Evolutionary conservation across 1,140 invertebrate species (phyloP).

Genomic region (Aphis gossypii): DNA sequence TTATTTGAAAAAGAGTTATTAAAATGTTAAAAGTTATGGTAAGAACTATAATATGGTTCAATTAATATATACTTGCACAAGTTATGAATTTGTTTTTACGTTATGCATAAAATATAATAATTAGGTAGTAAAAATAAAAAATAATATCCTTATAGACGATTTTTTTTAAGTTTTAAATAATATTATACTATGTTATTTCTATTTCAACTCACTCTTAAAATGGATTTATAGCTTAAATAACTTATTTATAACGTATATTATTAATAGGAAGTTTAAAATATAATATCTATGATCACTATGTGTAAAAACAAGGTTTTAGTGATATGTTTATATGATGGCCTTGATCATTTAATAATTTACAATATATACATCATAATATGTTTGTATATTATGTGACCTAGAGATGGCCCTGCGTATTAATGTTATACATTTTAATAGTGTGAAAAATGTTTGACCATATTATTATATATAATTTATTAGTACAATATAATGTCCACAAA

Average conservation of each 20-base stretch:
- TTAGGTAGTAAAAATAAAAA: background rate
- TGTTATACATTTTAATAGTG: background rate
- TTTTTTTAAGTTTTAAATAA: background rate
- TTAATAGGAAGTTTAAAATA: conserved; percentile 39
- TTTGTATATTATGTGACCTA: conserved; percentile 34
- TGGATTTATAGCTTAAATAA: background rate
- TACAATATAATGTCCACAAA: background rate
- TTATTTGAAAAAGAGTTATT: background rate
- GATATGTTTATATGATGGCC: background rate
- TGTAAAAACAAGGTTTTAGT: conserved; percentile 28
- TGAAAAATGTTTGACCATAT: background rate
- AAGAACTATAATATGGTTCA: background rate
- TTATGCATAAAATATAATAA: background rate
- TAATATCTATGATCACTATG: background rate
- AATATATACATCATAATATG: background rate
- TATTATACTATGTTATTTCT: background rate
- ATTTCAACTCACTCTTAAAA: background rate
- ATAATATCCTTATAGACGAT: background rate
- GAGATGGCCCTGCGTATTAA: conserved; percentile 41
- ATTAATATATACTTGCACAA: background rate
- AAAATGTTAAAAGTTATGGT: background rate
- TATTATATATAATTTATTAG: background rate
- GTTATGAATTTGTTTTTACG: no score
- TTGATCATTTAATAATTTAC: conserved; percentile 39
- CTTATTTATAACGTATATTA: background rate